A percentile compares a stretch with the other conserved stretches of the same genome.
Evolutionary conservation across 2,113 vertebrate species (phyloP).

Genomic region (Lonchura striata): DNA sequence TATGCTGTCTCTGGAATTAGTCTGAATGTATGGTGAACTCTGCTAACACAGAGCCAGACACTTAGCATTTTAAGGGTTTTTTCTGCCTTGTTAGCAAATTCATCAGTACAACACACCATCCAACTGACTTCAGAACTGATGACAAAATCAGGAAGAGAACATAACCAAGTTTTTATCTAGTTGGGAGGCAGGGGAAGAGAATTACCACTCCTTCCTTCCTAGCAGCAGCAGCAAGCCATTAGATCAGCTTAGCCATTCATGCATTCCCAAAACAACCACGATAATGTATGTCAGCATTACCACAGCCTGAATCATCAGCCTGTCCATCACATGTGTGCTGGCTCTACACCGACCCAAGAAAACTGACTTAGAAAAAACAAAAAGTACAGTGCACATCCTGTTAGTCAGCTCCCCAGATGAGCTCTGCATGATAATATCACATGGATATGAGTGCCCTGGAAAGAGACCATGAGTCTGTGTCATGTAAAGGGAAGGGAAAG

Average conservation of each 20-base stretch:
- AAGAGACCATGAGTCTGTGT: background rate
- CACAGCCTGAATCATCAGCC: background rate
- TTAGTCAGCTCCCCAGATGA: background rate
- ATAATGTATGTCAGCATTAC: background rate
- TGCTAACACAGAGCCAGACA: background rate
- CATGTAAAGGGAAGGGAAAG: background rate
- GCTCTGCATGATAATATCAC: background rate
- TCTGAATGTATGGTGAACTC: background rate
- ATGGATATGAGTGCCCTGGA: background rate
- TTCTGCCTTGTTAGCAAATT: background rate
- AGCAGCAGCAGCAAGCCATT: background rate
- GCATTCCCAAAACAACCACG: background rate
- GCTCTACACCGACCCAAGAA: background rate
- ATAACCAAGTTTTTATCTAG: background rate
- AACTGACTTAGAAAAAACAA: background rate
- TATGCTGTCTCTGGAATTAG: background rate
- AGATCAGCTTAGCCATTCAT: background rate
- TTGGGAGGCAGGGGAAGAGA: background rate
- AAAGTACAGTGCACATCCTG: background rate
- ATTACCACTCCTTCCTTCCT: background rate
- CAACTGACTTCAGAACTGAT: background rate
- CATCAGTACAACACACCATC: background rate
- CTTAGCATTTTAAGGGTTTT: background rate
- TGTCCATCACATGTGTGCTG: background rate
- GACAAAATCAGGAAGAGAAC: background rate